Percentiles rank a stretch among this genome's conserved stretches.
Evolutionary conservation across 2,888 invertebrate genomes (phyloP).

Genomic region (Polydrusus pterygomalis): DNA sequence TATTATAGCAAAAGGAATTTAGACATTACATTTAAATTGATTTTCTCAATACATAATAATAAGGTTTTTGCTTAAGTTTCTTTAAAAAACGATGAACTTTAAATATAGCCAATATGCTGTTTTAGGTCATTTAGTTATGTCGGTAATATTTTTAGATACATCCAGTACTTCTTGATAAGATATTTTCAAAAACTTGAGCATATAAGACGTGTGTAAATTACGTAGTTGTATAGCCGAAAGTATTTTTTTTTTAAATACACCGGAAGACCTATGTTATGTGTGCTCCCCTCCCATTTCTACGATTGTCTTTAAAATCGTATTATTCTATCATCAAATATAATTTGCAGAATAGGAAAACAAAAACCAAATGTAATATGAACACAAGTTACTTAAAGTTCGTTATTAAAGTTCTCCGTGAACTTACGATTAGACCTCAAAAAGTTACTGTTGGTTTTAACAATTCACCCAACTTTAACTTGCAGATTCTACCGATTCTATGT

Average conservation of each 20-base stretch:
- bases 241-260: not conserved
- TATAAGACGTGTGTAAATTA: too few species aligned
- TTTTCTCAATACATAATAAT: too few species aligned
- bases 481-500: conserved; percentile 61
- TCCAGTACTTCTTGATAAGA: too few species aligned
- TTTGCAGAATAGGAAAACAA: not conserved
- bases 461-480: conserved; percentile 68
- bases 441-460: conserved; percentile 73
- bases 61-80: too few species aligned
- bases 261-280: not conserved
- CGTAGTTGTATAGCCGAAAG: too few species aligned
- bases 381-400: conserved; percentile 57
- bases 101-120: too few species aligned
- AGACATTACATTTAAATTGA: too few species aligned
- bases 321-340: not conserved
- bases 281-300: not conserved
- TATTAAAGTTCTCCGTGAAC: conserved; percentile 64
- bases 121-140: too few species aligned
- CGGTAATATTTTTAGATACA: too few species aligned
- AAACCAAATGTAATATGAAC: conserved; percentile 6
- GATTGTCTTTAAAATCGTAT: conserved; percentile 10
- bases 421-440: conserved; percentile 72
- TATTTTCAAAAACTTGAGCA: too few species aligned
- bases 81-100: too few species aligned
- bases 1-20: too few species aligned